Base-by-base conservation (phyloP, 1,140 invertebrate genomes). In the Trinorchestia longiramus region DNA sequence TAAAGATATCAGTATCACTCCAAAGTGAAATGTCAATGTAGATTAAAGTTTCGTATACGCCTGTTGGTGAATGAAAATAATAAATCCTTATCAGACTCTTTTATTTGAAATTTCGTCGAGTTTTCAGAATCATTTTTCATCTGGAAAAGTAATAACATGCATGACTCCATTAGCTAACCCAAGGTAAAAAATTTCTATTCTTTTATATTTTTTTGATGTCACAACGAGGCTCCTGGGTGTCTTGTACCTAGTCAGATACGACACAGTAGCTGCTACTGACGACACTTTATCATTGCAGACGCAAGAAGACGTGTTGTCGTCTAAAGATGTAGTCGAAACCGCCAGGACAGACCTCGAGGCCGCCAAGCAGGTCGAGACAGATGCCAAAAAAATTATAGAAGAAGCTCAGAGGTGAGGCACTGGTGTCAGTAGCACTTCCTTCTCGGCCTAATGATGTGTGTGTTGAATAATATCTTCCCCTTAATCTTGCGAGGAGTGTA, bases 321-420 rank as follows among this genome's bases (percentile, higher is more conserved):
- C 90, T 28, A 87, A 96, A 95, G 96, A 96, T n/a, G 62, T 96
- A 42, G 94, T 96, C 36, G 96, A 91, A n/a, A 95, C 95, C 45
- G 96, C 95, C n/a, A 94, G 95, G 44, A 95, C 95, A 90, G 95
- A 96, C n/a, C 95, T 96, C 43, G 45, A 96, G 95, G 96, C 95
- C 57, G 96, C 96, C 47, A 96, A 96, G 77, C 95, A 95, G 87
- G 96, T 96, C n/a, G 96, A 96, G 95, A 92, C 87, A 41, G 87
- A 57, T 42, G 96, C 96, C 42, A 96, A 88, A 94, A 96, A 96
- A 44, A 96, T 96, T 43, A 95, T 96, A n/a, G 94, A 96, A n/a
- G 95, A 96, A n/a, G 62, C 45, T 43, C 43, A 95, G 42, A 43
- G 94, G 91, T 45, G 4, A 92, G 40, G 36, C 6, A 53, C 1